Conservation (phyloP, 2,797 vertebrate species). For the Sandelia bainsii region DNA sequence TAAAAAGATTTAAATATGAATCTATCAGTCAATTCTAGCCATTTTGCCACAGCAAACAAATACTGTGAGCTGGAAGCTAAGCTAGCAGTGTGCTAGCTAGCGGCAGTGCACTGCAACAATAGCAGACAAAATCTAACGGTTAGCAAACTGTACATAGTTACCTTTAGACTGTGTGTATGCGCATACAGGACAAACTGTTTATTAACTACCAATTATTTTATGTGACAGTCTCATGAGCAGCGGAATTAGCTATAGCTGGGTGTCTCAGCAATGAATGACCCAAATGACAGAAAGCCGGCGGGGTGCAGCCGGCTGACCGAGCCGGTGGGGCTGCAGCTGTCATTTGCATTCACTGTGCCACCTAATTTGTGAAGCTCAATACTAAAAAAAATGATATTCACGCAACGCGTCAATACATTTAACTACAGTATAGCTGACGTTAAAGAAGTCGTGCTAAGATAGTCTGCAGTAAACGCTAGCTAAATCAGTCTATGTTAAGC, state of each 20-base stretch:
- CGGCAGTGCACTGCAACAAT: background rate
- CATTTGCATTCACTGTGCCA: constrained; percentile 1
- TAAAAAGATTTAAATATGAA: background rate
- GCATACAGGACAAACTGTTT: accelerated
- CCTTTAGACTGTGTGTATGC: accelerated
- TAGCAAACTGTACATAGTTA: background rate
- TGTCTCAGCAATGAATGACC: constrained; percentile 65
- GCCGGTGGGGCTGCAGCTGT: constrained; percentile 53
- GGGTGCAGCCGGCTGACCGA: constrained; percentile 34
- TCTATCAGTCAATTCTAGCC: background rate
- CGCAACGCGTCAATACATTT: too few species aligned
- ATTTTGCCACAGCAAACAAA: background rate
- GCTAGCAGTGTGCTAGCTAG: constrained; percentile 9
- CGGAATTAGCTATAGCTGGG: constrained; percentile 17
- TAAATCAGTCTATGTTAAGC: background rate
- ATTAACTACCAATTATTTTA: too few species aligned
- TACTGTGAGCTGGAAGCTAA: background rate
- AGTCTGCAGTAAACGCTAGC: background rate
- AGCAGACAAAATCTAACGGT: background rate
- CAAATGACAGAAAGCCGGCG: constrained; percentile 47
- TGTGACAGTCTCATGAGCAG: background rate
- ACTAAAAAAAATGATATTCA: background rate
- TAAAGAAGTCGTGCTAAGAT: accelerated
- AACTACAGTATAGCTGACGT: accelerated
- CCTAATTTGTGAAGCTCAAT: background rate